Evolutionary conservation across 2,888 invertebrate genomes (phyloP), one percentile per base, ranked within the genome.

Genomic region (Scaptomyza tumidula): DNA sequence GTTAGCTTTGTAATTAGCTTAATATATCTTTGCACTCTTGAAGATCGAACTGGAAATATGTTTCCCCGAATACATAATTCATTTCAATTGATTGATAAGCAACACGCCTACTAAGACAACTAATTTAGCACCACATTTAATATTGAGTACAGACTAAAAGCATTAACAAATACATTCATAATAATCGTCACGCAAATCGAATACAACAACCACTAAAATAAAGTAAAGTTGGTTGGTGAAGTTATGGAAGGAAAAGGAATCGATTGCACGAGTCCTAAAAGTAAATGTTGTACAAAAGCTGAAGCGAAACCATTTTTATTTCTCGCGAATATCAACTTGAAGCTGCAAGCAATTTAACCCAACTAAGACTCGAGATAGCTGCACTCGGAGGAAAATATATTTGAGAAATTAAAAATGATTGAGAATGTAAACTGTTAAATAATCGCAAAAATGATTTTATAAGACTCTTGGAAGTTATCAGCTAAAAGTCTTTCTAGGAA

Each of bases 121-220:
- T 3, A 14, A n/a, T n/a, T 35, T 33, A 41, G 29, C 3, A 16
- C 31, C 9, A 35, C 19, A 60, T 27, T 29, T 45, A 55, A 19
- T 33, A 49, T 66, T 49, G 69, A 49, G 61, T 31, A 39, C 54
- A 57, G 58, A 54, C 64, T 65, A 64, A 73, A 70, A 68, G 56
- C 57, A 31, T 68, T 65, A 80, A n/a, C 65, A 50, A 69, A 64
- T 75, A 45, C 56, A 33, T 35, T 54, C 43, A 59, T 56, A 66
- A 73, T 54, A 75, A 75, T 54, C 75, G 82, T 61, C 71, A 71
- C 62, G 67, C 68, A 59, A 64, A 52, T 37, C 3, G 39, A 62
- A 59, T 49, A 39, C 9, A 41, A 16, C 41, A 16, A 7, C 3
- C 39, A 63, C 53, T 27, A 44, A 63, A 10, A 33, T 33, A 33